These are phyloP conservation scores for Camelus bactrianus DNA, from an alignment of 2,113 vertebrate species.

Conservation along the genomic window DNA sequence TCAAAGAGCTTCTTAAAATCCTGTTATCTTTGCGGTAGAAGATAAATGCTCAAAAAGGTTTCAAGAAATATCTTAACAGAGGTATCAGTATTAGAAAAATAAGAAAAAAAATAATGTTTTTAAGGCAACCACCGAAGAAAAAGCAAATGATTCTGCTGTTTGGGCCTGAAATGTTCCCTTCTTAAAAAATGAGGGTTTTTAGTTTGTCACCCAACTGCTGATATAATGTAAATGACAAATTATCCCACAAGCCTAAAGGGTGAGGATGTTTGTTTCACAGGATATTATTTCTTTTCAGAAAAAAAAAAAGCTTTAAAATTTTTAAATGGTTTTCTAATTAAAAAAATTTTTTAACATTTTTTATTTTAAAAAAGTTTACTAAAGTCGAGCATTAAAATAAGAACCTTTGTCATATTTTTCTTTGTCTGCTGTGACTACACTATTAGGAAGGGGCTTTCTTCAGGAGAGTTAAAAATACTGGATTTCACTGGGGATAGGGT, in stretches of 20 bases:
- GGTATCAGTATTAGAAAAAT: neutral
- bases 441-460: neutral
- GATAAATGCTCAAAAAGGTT: neutral
- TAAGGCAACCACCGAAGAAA: constrained; percentile 37
- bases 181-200: neutral
- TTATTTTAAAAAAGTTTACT: neutral
- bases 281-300: neutral
- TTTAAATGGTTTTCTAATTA: too few relatives aligned
- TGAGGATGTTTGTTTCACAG: neutral
- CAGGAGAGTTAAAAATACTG: neutral
- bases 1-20: neutral
- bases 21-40: neutral
- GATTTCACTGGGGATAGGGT: neutral
- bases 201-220: neutral
- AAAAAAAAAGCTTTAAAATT: neutral
- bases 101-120: neutral
- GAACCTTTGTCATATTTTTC: neutral
- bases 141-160: neutral
- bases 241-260: neutral
- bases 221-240: constrained; percentile 51
- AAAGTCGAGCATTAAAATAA: constrained; percentile 2
- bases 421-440: neutral
- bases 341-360: neutral
- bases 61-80: neutral
- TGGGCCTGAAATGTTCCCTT: constrained; percentile 5